These are phyloP conservation scores for Leptonema lineaticorne DNA, from an alignment of 1,140 invertebrate species.

Conservation along the genomic window DNA sequence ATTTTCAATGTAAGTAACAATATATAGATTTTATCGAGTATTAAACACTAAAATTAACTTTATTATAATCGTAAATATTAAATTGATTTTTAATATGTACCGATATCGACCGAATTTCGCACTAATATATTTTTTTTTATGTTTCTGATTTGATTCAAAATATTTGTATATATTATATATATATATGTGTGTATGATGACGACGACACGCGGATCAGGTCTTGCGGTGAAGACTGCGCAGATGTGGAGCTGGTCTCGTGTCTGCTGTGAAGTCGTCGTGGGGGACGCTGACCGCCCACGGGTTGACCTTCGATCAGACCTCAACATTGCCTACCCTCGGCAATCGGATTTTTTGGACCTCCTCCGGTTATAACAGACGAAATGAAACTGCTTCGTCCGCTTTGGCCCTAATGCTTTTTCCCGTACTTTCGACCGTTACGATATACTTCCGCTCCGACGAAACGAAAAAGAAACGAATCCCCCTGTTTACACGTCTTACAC, in stretches of 20 bases:
- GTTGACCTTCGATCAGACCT: not conserved
- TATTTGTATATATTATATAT: not conserved
- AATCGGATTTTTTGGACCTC: not conserved
- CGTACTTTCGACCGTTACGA: not conserved
- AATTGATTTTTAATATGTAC: no score
- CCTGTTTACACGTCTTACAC: no score
- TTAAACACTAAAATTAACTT: no score
- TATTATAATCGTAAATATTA: no score
- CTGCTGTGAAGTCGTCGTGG: not conserved
- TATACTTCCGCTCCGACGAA: not conserved
- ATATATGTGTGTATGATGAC: not conserved
- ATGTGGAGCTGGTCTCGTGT: not conserved
- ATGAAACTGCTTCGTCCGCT: not conserved
- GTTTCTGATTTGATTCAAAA: no score
- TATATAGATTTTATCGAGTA: no score
- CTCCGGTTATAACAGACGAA: not conserved
- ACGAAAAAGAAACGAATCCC: no score
- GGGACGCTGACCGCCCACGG: conserved; percentile 8
- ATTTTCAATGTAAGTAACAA: no score
- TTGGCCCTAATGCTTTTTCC: not conserved
- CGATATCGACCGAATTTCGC: no score
- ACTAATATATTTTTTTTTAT: no score
- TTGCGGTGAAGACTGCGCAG: not conserved
- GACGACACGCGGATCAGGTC: not conserved
- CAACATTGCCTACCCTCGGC: not conserved